Base-by-base conservation (phyloP, 1,140 invertebrate species). In the Aphaenogaster rudis region DNA sequence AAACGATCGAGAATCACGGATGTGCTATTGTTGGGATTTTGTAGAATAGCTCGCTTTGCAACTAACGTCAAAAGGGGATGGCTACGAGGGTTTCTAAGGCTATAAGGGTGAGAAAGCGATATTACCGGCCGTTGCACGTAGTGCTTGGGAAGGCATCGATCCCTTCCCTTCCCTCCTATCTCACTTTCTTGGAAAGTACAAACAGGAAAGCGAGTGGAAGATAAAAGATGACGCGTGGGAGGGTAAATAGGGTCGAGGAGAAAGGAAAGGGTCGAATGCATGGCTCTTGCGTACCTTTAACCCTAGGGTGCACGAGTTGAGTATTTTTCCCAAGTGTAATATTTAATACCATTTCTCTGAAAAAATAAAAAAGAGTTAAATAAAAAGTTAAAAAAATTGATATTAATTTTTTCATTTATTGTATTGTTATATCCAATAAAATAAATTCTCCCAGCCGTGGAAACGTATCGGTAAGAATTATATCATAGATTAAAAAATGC, bases 111-210 rank as follows among this genome's bases (percentile, higher is more conserved):
- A 76, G 80, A 84, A 76, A 84, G 42, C 69, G 54, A 84, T 84
- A 84, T 84, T 84, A 76, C 69, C 71, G 54, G 54, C 80, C 80
- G 80, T 76, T 84, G 42, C 42, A 57, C 80, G 69, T 36, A 84
- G 33, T 61, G 42, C 69, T 84, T 33, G 69, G 42, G 5, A 82
- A 36, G 50, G 52, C 80, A 84, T 84, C 69, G 80, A 84, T 84
- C n/a, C 42, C n/a, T 74, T 17, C 8, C n/a, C 13, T 59, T 66
- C 8, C 8, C 21, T 72, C 52, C 80, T 45, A 3, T 74, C 42
- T 63, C 28, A 39, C 21, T 66, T 39, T 81, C 57, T 67, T 42
- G 17, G 21, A 52, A 67, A 63, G 21, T 54, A 63, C 52, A 64
- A 79, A 57, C 36, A 48, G 74, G 28, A 64, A 45, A 72, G 57